A percentile compares a stretch with the other conserved stretches of the same genome.
These are phyloP conservation scores for Pristionchus arcanus DNA, from an alignment of 2,888 invertebrate species.

Conservation along the genomic window DNA sequence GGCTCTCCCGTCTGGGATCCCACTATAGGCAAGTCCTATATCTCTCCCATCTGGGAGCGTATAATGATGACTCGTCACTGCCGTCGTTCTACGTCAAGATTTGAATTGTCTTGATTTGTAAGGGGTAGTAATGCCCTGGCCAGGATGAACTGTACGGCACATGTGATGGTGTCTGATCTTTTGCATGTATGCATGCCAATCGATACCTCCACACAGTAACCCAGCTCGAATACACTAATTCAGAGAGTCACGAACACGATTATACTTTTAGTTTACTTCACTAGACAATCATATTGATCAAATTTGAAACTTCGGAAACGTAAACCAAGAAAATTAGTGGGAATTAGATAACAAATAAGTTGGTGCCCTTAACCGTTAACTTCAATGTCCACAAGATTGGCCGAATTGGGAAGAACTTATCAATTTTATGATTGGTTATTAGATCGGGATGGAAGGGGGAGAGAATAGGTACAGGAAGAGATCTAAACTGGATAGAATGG, in stretches of 20 bases:
- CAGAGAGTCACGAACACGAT: background rate
- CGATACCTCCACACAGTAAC: too few relatives aligned
- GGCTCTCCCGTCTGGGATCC: too few relatives aligned
- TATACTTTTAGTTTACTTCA: background rate
- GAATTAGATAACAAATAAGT: background rate
- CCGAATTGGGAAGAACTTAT: background rate
- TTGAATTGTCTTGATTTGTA: too few relatives aligned
- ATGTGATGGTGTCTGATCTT: background rate
- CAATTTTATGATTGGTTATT: conserved; percentile 16
- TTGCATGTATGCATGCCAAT: too few relatives aligned
- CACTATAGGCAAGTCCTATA: too few relatives aligned
- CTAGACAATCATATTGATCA: background rate
- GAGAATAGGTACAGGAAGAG: background rate
- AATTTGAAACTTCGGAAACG: background rate
- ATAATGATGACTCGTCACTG: too few relatives aligned
- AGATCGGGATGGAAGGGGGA: too few relatives aligned
- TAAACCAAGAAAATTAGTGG: background rate
- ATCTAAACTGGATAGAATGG: background rate
- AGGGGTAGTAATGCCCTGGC: too few relatives aligned
- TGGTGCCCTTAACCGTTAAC: background rate
- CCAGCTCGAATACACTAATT: background rate
- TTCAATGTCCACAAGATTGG: background rate
- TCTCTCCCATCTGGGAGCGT: too few relatives aligned
- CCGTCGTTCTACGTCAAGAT: too few relatives aligned
- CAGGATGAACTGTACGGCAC: background rate